Conservation (phyloP, 2,113 vertebrate genomes). For the Microtus montanus region DNA sequence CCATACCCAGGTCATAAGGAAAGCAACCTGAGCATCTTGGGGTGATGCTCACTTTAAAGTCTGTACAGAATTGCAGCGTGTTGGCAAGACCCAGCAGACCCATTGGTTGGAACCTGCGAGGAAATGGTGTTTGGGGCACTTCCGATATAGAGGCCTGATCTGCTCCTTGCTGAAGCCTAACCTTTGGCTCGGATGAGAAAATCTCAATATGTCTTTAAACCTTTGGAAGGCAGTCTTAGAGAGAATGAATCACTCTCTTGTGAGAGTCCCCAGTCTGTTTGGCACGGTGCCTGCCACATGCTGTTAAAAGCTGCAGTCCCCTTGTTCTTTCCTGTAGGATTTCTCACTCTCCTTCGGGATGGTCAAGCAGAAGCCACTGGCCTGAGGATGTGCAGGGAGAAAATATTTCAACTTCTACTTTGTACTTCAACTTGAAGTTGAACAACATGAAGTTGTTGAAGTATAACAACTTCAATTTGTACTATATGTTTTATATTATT, state of each 20-base stretch:
- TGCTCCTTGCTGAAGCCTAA: not conserved
- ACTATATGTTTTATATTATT: not conserved
- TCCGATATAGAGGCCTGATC: not conserved
- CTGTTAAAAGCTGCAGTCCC: no score
- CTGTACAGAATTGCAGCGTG: not conserved
- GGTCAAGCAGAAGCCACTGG: not conserved
- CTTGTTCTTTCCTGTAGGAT: rapidly evolving
- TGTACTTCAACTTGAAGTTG: not conserved
- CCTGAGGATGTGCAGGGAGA: not conserved
- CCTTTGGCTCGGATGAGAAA: not conserved
- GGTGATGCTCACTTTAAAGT: not conserved
- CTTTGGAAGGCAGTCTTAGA: not conserved
- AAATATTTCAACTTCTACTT: not conserved
- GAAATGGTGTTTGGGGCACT: not conserved
- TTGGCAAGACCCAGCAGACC: not conserved
- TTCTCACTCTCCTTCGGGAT: not conserved
- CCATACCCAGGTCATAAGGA: not conserved
- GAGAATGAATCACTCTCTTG: not conserved
- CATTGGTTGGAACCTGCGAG: not conserved
- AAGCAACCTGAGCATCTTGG: not conserved
- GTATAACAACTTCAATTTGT: no score
- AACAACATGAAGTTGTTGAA: not conserved
- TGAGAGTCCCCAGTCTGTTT: not conserved
- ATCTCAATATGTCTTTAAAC: not conserved
- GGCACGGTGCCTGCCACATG: not conserved